Evolutionary conservation across 2,113 vertebrate species (phyloP), one percentile per base, ranked within the genome.

Genomic region (Calyptommatus sinebrachiatus): DNA sequence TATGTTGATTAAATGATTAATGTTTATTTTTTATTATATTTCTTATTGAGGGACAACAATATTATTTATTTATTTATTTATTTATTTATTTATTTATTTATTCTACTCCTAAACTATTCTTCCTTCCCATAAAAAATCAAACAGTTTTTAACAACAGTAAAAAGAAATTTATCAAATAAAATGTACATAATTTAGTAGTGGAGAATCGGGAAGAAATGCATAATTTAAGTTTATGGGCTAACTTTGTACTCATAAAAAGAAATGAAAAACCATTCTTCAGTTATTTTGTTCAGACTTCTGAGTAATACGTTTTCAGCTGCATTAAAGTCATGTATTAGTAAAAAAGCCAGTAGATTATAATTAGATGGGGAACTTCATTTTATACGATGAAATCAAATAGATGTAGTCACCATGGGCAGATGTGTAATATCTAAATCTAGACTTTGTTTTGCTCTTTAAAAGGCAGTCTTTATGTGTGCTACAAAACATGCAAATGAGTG

Each of bases 401-500:
- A 61, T 71, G 4, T 4, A 67, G 0, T 46, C 71, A 73, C 12
- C 67, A 16, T 2, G 74, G 83, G 7, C 22, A 79, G 77, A 72
- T 5, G 1, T 0, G 7, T 4, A 66, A 24, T 48, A 61, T 0
- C 66, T 82, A 22, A 28, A 61, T 78, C 45, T 50, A 84, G 60
- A 69, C 16, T 83, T 68, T 8, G n/a, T 79, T 48, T 7, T 73
- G 57, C 76, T 80, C 50, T 84, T 82, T 53, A 6, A 48, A 10
- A 79, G 77, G 10, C 0, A 0, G 0, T 16, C 10, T 82, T 61
- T 50, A 41, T 50, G 45, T 35, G 66, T 28, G 16, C 71, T 16
- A 11, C n/a, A 69, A 79, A 78, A 79, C 1, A 82, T 0, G 1
- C 12, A 68, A n/a, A 74, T 28, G 8, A 21, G 63, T 20, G 48